A percentile compares a stretch with the other conserved stretches of the same genome.
Evolutionary conservation across 2,113 vertebrate species (phyloP).

Genomic region (Himantopus leucocephalus): DNA sequence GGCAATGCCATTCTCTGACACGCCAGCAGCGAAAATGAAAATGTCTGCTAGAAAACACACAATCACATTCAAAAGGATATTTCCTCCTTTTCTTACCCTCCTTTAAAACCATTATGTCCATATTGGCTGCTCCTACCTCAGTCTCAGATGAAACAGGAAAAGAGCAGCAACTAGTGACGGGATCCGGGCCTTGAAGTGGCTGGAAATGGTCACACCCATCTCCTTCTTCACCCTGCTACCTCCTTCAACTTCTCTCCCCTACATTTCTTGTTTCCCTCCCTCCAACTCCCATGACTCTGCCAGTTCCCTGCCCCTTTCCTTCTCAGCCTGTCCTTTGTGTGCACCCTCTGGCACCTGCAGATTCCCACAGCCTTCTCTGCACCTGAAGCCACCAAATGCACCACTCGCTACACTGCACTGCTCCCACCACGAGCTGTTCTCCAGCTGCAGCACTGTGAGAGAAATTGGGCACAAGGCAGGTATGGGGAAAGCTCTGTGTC

Average conservation of each 20-base stretch:
- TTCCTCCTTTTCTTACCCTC: not conserved
- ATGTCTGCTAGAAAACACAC: not conserved
- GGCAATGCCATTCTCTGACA: not conserved
- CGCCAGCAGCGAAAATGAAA: not conserved
- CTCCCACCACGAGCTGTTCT: not conserved
- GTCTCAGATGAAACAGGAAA: not conserved
- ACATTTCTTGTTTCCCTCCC: not conserved
- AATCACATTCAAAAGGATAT: not conserved
- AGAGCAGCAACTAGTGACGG: not conserved
- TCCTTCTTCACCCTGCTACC: not conserved
- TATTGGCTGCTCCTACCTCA: not conserved
- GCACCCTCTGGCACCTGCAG: not conserved
- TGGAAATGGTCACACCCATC: not conserved
- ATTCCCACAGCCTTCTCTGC: not conserved
- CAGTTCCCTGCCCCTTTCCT: not conserved
- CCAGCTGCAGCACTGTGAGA: not conserved
- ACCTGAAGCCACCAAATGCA: not conserved
- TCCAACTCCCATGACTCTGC: not conserved
- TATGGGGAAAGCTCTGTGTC: fast-evolving
- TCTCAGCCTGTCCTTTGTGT: not conserved
- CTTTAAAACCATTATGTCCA: not conserved
- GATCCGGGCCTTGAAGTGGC: not conserved
- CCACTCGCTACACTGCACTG: not conserved
- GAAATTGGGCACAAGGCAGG: not conserved
- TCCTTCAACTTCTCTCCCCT: not conserved